Evolutionary conservation across 2,113 vertebrate species (phyloP).

Genomic region (Bucco capensis): DNA sequence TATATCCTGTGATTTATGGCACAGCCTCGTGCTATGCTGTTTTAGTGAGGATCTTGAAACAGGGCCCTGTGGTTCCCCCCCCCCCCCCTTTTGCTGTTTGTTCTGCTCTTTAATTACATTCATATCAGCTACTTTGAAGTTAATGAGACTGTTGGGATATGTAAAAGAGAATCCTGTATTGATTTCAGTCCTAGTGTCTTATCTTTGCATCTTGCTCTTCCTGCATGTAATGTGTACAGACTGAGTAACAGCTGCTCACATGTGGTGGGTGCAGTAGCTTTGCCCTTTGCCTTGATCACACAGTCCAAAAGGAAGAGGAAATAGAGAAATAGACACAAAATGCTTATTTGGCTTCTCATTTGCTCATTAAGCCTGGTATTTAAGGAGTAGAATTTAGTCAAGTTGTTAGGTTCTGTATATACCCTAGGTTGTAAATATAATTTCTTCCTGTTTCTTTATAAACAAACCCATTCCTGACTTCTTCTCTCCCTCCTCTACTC

Average conservation of each 20-base stretch:
- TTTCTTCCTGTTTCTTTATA: background rate
- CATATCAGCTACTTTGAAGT: constrained; percentile 79
- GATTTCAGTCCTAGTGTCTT: constrained; percentile 73
- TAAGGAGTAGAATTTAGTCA: background rate
- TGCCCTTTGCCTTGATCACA: constrained; percentile 20
- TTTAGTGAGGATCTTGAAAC: constrained; percentile 50
- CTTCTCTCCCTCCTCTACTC: background rate
- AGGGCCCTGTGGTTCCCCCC: constrained; percentile 2
- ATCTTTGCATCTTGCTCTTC: constrained; percentile 68
- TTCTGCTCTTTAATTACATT: constrained; percentile 79
- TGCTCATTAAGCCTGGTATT: background rate
- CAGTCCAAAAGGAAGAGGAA: background rate
- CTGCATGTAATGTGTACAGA: constrained; percentile 48
- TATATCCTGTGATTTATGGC: constrained; percentile 35
- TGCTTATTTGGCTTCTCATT: background rate
- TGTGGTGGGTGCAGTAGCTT: constrained; percentile 1
- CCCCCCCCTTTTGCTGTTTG: constrained; percentile 52
- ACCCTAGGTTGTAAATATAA: background rate
- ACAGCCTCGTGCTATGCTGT: constrained; percentile 1
- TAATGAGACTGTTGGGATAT: constrained; percentile 76
- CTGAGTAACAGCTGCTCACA: constrained; percentile 46
- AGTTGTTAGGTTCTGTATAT: background rate
- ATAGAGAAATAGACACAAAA: background rate
- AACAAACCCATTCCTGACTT: background rate
- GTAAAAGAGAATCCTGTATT: constrained; percentile 72